phyloP scores from a whole-genome alignment of 2,888 invertebrate species.

The Tetropium fuscum region DNA sequence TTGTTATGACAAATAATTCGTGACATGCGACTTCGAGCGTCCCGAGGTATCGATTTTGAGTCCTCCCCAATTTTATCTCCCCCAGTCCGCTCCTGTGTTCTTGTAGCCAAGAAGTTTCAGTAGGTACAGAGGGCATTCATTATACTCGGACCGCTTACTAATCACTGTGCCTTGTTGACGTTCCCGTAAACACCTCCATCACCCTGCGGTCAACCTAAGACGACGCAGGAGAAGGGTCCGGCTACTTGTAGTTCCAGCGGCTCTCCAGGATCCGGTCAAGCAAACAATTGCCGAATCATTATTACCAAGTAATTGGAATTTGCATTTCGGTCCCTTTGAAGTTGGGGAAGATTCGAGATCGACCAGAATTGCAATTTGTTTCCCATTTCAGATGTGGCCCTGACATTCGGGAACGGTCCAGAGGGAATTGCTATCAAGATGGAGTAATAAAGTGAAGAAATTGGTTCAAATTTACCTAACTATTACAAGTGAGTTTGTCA shows the following conservation, averaged over 20 bases:
- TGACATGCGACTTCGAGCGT: no score
- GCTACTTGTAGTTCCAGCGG: background rate
- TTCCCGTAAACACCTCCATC: conserved; percentile 61
- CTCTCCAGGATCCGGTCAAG: conserved; percentile 50
- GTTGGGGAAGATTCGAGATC: conserved; percentile 44
- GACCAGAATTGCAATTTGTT: conserved; percentile 51
- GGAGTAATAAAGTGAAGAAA: no score
- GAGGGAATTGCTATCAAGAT: no score
- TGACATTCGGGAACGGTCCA: conserved; percentile 41
- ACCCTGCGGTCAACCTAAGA: conserved; percentile 53
- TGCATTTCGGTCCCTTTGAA: conserved; percentile 54
- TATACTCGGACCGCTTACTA: conserved; percentile 59
- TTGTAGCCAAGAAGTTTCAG: conserved; percentile 36
- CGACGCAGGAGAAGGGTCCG: conserved; percentile 27
- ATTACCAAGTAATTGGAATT: conserved; percentile 58
- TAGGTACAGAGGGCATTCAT: conserved; percentile 56
- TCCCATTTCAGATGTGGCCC: conserved; percentile 35
- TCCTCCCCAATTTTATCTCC: no score
- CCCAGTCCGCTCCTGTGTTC: background rate
- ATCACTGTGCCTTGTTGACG: conserved; percentile 57
- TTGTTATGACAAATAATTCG: no score
- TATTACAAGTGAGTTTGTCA: no score
- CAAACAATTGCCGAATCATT: conserved; percentile 58
- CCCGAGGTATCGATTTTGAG: no score
- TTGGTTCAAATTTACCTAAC: no score